Evolutionary conservation across 1,140 invertebrate species (phyloP).

Genomic region (Cheumatopsyche charites): DNA sequence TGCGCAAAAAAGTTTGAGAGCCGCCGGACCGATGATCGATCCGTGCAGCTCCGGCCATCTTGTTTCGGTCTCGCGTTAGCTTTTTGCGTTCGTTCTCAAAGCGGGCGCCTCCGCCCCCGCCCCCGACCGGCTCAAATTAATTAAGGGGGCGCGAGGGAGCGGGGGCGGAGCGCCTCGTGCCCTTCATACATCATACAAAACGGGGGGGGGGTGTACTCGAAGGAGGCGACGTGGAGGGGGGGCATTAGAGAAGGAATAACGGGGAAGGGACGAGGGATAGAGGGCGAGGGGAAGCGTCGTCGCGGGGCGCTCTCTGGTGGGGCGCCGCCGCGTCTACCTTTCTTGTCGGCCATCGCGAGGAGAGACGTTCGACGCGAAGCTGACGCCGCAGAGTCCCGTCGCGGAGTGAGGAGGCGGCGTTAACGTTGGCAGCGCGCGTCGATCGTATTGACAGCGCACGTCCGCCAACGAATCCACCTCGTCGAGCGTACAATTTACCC

Average conservation of each 20-base stretch:
- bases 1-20: too few species aligned
- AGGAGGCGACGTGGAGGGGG: background rate
- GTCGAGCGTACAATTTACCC: too few species aligned
- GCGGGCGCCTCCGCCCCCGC: background rate
- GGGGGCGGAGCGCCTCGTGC: background rate
- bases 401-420: background rate
- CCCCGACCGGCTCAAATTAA: background rate
- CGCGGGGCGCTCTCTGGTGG: constrained; percentile 1
- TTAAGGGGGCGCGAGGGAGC: background rate
- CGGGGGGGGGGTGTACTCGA: background rate
- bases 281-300: background rate
- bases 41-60: constrained; percentile 9
- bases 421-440: too few species aligned
- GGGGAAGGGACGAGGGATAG: background rate
- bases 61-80: background rate
- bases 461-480: background rate
- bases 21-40: background rate
- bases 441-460: background rate
- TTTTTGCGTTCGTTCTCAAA: background rate
- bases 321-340: constrained; percentile 31
- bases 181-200: background rate
- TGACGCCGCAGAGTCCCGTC: background rate
- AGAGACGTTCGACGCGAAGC: background rate
- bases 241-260: too few species aligned
- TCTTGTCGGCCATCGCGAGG: constrained; percentile 35